Percentiles rank a stretch among this genome's conserved stretches.
These are phyloP conservation scores for Drosophila neonasuta DNA, from an alignment of 2,888 invertebrate genomes.

Conservation along the genomic window DNA sequence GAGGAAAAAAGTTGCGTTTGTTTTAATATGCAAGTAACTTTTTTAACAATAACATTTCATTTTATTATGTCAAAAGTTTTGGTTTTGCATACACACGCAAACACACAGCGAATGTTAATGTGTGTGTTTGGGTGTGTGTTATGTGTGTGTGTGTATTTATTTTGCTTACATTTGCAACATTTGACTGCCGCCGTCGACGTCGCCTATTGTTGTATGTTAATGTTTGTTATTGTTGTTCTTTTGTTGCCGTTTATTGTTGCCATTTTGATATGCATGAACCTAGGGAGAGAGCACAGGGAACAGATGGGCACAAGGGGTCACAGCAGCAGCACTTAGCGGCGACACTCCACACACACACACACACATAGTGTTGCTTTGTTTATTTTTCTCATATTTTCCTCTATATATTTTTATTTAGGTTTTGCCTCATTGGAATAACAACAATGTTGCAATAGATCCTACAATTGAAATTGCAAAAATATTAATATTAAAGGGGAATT, in stretches of 20 bases:
- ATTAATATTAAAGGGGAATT: constrained; percentile 2
- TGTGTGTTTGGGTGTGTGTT: constrained; percentile 32
- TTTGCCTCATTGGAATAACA: constrained; percentile 39
- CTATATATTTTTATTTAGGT: constrained; percentile 33
- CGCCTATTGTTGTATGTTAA: constrained; percentile 73
- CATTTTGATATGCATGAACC: constrained; percentile 74
- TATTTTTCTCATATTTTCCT: constrained; percentile 26
- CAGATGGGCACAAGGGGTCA: constrained; percentile 44
- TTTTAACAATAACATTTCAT: constrained; percentile 78
- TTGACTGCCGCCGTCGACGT: constrained; percentile 66
- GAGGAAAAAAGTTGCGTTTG: constrained; percentile 69
- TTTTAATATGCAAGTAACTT: constrained; percentile 77
- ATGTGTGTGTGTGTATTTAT: constrained; percentile 55
- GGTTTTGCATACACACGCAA: constrained; percentile 58
- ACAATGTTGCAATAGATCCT: constrained; percentile 15
- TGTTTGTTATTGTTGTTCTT: constrained; percentile 77
- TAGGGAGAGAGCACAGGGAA: constrained; percentile 16
- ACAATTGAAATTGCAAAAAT: constrained; percentile 3
- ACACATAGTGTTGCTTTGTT: constrained; percentile 9
- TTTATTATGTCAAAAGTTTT: constrained; percentile 78
- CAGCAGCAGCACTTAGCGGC: constrained; percentile 46
- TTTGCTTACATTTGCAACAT: constrained; percentile 76
- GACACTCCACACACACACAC: constrained; percentile 27
- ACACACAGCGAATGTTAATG: constrained; percentile 13
- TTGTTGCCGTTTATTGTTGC: constrained; percentile 76